Evolutionary conservation across 2,113 vertebrate genomes (phyloP).

Genomic region (Tupaia tana): DNA sequence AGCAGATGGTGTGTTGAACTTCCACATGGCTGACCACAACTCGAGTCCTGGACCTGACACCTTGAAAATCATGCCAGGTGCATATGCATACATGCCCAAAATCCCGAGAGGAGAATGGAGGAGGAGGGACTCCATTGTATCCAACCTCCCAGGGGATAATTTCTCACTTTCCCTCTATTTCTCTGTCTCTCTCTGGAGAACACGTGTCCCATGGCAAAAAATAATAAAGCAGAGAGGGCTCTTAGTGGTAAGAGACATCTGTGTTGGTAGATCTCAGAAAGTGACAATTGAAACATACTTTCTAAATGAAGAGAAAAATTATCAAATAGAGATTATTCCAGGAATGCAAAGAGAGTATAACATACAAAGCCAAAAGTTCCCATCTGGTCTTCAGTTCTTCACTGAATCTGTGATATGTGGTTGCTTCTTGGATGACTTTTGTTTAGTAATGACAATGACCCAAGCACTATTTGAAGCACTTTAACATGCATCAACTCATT

Average conservation of each 20-base stretch:
- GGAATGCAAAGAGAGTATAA: not conserved
- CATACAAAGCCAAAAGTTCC: not conserved
- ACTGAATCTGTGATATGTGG: not conserved
- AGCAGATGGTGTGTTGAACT: too few species aligned
- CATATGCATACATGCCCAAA: too few species aligned
- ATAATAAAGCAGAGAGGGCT: not conserved
- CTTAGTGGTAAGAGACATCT: not conserved
- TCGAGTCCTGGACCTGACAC: too few species aligned
- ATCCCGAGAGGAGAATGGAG: too few species aligned
- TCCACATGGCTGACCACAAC: too few species aligned
- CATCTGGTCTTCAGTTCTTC: not conserved
- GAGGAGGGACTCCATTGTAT: too few species aligned
- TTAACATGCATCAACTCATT: not conserved
- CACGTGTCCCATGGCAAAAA: too few species aligned
- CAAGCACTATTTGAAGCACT: not conserved
- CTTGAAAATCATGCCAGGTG: too few species aligned
- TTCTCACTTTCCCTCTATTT: too few species aligned
- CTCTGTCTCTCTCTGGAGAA: too few species aligned
- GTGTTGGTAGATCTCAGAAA: not conserved
- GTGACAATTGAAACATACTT: too few species aligned
- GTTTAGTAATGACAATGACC: not conserved
- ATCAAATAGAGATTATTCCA: not conserved
- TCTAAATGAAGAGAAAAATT: not conserved
- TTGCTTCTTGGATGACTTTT: not conserved
- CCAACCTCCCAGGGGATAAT: too few species aligned